Percentiles rank a stretch among this genome's conserved stretches.
phyloP scores from a whole-genome alignment of 1,140 invertebrate genomes.

The Manduca sexta region DNA sequence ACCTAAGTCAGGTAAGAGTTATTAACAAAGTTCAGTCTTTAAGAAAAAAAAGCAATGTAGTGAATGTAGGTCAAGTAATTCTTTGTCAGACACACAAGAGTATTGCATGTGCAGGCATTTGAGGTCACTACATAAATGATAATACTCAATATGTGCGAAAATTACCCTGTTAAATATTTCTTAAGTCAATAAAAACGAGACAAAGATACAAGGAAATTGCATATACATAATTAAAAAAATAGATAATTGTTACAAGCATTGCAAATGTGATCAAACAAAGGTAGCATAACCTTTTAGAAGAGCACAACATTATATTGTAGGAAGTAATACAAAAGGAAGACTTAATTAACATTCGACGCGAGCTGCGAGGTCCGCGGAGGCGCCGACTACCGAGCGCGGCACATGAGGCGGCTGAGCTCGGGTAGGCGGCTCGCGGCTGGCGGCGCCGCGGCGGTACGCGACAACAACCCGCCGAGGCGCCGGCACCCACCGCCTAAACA shows the following conservation, averaged over 20 bases:
- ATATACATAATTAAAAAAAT: no score
- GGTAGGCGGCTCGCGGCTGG: constrained; percentile 20
- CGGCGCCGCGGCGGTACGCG: not conserved
- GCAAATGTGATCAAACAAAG: constrained; percentile 11
- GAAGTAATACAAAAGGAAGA: constrained; percentile 64
- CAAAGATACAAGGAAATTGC: no score
- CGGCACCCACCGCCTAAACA: constrained; percentile 23
- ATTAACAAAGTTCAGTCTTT: not conserved
- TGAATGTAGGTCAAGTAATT: constrained; percentile 42
- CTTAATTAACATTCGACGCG: constrained; percentile 65
- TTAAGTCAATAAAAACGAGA: no score
- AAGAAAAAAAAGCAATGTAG: constrained; percentile 35
- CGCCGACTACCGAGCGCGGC: constrained; percentile 43
- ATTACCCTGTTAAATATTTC: no score
- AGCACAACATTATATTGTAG: constrained; percentile 43
- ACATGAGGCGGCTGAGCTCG: constrained; percentile 37
- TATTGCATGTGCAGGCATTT: constrained; percentile 29
- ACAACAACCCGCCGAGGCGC: constrained; percentile 17
- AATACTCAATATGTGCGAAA: constrained; percentile 2
- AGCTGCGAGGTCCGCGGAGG: no score
- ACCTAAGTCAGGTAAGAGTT: no score
- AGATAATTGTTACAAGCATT: no score
- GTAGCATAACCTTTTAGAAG: constrained; percentile 28
- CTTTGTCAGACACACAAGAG: constrained; percentile 32
- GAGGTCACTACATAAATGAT: constrained; percentile 26